Base-by-base conservation (phyloP, 2,113 vertebrate genomes). In the Scophthalmus maximus region DNA sequence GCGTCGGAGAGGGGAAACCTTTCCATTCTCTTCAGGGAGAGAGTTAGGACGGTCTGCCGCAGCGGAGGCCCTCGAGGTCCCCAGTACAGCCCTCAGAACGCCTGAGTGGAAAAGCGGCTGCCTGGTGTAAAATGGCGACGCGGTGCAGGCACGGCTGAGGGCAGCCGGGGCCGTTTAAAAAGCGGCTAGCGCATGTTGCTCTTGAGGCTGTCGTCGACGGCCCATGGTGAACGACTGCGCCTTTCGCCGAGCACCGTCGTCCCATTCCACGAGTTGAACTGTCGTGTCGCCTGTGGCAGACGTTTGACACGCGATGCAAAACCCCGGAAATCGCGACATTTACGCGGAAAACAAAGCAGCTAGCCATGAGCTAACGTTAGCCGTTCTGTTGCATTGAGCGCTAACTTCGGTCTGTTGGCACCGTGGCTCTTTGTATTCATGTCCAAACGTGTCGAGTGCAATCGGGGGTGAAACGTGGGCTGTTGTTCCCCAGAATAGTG, bases 21-120 rank as follows among this genome's bases (percentile, higher is more conserved):
- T 80, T 84, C 83, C 1, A 90, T 94, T 93, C 92, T 90, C 85
- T 88, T 93, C 89, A 87, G 89, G 92, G 90, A 89, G 85, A 82
- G 82, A 30, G 79, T 88, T 82, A 64, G 92, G 93, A 83, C 94
- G 89, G 75, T 91, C 93, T 92, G 87, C 62, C 57, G 69, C 64
- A 23, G 67, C 71, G 75, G 34, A 93, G 93, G 93, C 93, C 93
- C 93, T 93, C 89, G 89, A 94, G 94, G 93, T 94, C 94, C 92
- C 90, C 87, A 90, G 91, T 91, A 93, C 91, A 91, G 92, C 89
- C 89, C 60, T 80, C 69, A 86, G 88, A 94, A 71, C 87, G 94
- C 93, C 94, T 95, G 94, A 93, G 85, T 90, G 92, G 76, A 94
- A 94, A 93, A 85, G 51, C 38, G 44, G 56, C 14, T 34, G 59